phyloP scores from a whole-genome alignment of 2,888 invertebrate species.

The Stictocephala bisonia region DNA sequence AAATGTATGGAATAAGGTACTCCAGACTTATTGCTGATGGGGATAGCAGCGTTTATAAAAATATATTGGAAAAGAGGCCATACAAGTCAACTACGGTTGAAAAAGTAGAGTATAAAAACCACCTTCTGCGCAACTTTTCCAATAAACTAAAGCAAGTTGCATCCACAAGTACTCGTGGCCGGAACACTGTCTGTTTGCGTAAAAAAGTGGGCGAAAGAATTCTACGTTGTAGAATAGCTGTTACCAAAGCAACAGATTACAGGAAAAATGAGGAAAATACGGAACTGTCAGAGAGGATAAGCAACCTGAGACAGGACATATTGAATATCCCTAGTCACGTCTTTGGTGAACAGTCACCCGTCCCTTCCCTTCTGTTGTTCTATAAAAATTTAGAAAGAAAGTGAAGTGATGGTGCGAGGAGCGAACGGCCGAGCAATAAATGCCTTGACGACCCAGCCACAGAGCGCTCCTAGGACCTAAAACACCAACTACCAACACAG shows the following conservation, averaged over 20 bases:
- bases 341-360: conserved; percentile 32
- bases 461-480: no score
- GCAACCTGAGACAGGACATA: conserved; percentile 24
- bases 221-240: conserved; percentile 27
- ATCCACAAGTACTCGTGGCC: background rate
- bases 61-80: conserved; percentile 55
- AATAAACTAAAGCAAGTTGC: conserved; percentile 24
- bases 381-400: no score
- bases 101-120: conserved; percentile 61
- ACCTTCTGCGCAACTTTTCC: conserved; percentile 57
- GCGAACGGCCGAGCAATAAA: no score
- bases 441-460: no score
- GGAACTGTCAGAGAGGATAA: background rate
- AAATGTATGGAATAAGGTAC: conserved; percentile 42
- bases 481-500: no score
- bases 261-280: conserved; percentile 5
- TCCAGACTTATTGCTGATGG: conserved; percentile 61
- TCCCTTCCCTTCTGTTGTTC: no score
- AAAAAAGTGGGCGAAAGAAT: conserved; percentile 33
- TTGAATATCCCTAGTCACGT: conserved; percentile 39
- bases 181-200: conserved; percentile 21
- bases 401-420: no score
- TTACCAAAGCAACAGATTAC: conserved; percentile 12
- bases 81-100: conserved; percentile 56
- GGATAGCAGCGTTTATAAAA: conserved; percentile 61